A percentile compares a stretch with the other conserved stretches of the same genome.
Conservation (phyloP, 2,888 invertebrate genomes). For the Andrena praecox region DNA sequence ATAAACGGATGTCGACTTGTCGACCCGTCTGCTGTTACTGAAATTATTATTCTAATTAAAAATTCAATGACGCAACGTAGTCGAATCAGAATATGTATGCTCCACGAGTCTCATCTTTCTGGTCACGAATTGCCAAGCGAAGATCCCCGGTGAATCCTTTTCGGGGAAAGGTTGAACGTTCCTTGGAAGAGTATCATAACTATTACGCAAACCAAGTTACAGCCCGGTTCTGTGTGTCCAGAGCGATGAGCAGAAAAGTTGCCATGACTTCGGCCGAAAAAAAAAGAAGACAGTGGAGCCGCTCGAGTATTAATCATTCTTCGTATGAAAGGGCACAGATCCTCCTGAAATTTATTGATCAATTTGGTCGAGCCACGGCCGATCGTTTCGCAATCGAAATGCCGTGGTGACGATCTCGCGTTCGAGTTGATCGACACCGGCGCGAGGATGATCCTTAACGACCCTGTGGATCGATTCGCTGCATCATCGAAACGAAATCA, state of each 20-base stretch:
- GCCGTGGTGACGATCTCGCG: conserved; percentile 32
- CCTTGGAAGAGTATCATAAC: conserved; percentile 43
- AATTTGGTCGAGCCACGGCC: conserved; percentile 63
- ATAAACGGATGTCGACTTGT: neutral
- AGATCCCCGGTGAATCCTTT: conserved; percentile 35
- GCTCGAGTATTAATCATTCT: conserved; percentile 68
- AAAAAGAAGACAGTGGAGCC: conserved; percentile 33
- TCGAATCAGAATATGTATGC: conserved; percentile 13
- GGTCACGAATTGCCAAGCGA: conserved; percentile 28
- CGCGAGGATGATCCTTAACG: conserved; percentile 25
- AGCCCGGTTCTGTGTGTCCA: neutral
- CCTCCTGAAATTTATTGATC: conserved; percentile 74
- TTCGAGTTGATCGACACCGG: conserved; percentile 12
- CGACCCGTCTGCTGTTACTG: no score
- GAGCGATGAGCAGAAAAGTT: neutral
- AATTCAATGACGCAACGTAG: conserved; percentile 18
- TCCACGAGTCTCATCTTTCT: neutral
- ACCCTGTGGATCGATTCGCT: neutral
- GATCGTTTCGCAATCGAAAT: conserved; percentile 66
- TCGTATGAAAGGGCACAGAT: conserved; percentile 72
- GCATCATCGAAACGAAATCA: conserved; percentile 2
- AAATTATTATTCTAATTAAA: conserved; percentile 27
- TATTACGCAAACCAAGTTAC: conserved; percentile 58
- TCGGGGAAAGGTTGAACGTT: conserved; percentile 56
- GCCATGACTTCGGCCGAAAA: neutral